Evolutionary conservation across 2,888 invertebrate species (phyloP).

Genomic region (Pherbina coryleti): DNA sequence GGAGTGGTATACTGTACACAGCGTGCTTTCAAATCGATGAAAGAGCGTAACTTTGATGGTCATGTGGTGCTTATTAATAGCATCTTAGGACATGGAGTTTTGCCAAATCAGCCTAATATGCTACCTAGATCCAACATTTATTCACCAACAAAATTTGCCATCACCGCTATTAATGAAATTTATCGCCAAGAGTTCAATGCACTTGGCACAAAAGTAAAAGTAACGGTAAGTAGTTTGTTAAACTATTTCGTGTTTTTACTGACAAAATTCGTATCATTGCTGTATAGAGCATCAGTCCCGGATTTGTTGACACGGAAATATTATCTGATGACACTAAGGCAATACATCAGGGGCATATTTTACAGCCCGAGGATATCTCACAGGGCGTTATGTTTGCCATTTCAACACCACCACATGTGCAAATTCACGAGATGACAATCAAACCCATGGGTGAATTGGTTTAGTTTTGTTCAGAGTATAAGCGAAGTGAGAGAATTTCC

Average conservation of each 20-base stretch:
- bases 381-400: slow-evolving; percentile 75
- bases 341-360: slow-evolving; percentile 66
- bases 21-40: slow-evolving; percentile 70
- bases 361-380: slow-evolving; percentile 75
- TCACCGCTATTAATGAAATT: slow-evolving; percentile 74
- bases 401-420: slow-evolving; percentile 74
- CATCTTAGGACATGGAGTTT: slow-evolving; percentile 53
- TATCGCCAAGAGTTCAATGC: slow-evolving; percentile 72
- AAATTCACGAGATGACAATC: slow-evolving; percentile 66
- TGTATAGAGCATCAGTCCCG: slow-evolving; percentile 75
- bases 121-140: slow-evolving; percentile 64
- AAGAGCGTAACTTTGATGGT: slow-evolving; percentile 57
- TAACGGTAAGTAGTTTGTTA: slow-evolving; percentile 68
- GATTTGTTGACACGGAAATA: slow-evolving; percentile 73
- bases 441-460: slow-evolving; percentile 52
- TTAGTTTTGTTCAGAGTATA: slow-evolving; percentile 14
- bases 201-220: slow-evolving; percentile 67
- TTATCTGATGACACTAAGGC: slow-evolving; percentile 66
- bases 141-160: slow-evolving; percentile 74
- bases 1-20: slow-evolving; percentile 69
- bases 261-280: slow-evolving; percentile 45
- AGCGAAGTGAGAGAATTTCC: too few species aligned
- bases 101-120: slow-evolving; percentile 46
- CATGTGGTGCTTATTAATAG: slow-evolving; percentile 69
- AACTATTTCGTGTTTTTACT: slow-evolving; percentile 60